Base-by-base conservation (phyloP, 1,140 invertebrate genomes). In the Dendrolimus kikuchii region DNA sequence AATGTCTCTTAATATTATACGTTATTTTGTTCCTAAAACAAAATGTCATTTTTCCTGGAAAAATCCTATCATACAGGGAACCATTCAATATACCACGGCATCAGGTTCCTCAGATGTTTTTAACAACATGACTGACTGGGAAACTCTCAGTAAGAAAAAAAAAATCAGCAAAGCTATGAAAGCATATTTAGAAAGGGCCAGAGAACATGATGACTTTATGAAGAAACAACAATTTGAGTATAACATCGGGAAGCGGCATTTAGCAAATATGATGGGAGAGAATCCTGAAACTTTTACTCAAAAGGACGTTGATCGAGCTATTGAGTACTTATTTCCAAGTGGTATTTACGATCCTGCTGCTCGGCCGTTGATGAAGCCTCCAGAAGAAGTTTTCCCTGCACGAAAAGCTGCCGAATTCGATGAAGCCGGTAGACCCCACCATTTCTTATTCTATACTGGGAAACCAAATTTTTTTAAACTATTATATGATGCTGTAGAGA, bases 211-310 rank as follows among this genome's bases (percentile, higher is more conserved):
- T 79, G 90, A 92, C 64, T 96, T 98, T 74, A 95, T 99, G 89
- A 91, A 93, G 68, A 90, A 92, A 60, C 92, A 99, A 85, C 89
- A 90, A 47, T 70, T 91, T 53, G 94, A 98, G 66, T 99, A 93
- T 86, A 92, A 96, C 73, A 92, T 97, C 71, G 98, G 98, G 7
- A 96, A 95, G 81, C 88, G 96, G 37, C 96, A 99, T 89, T 90
- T 99, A 51, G 98, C 98, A 5, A 99, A 99, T 81, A 99, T 99
- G 91, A 99, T 99, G 98, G 97, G 97, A 4, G 91, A 93, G 81
- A 93, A 99, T 89, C 91, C 93, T 2, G 93, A 96, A 62, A 92
- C 89, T 6, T 95, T 99, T 77, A 95, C 94, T 0, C 94, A 98
- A 82, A 89, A 92, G 62, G 94, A 98, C 80, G 90, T 99, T 8